Evolutionary conservation across 2,888 invertebrate species (phyloP), one percentile per base, ranked within the genome.

Genomic region (Agapetus fuscipes): DNA sequence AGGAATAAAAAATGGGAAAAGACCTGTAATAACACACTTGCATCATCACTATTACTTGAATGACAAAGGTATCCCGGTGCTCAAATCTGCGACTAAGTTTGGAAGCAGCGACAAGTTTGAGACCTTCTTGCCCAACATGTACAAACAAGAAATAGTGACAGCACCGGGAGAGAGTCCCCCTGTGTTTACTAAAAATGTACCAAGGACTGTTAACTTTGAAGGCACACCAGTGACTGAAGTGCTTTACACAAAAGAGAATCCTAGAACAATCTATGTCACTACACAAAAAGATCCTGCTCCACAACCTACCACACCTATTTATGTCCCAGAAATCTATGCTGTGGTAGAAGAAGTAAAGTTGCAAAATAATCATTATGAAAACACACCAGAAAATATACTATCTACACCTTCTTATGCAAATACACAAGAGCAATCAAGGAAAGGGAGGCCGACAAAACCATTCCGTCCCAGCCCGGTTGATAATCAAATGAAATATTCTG

Each of bases 21-120:
- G 25, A 5, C 45, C 45, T 6, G 43, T 41, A 4, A 46, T 48
- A 2, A 62, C 61, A 45, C 64, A 64, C 35, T 56, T 58, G 24
- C 62, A 64, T 48, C 64, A 64, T 49, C 64, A 63, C 45, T 64
- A 58, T 44, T 64, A 60, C 46, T 55, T 61, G 52, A 50, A 49
- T 9, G 48, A 50, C 15, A 43, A 48, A 26, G 50, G 49, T 20
- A 16, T 44, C 6, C 48, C 49, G 9, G 37, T 49, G 17, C 24
- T 43, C 13, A 34, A 46, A 17, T 20, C 34, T n/a, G 20, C 20
- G 20, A n/a, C n/a, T n/a, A n/a, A n/a, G n/a, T n/a, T n/a, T n/a
- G n/a, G n/a, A n/a, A n/a, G n/a, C n/a, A n/a, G n/a, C n/a, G n/a
- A n/a, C n/a, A n/a, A n/a, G n/a, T 31, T 33, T 17, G 43, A 46